These are phyloP conservation scores for Hecatera dysodea DNA, from an alignment of 2,888 invertebrate species.

Conservation along the genomic window DNA sequence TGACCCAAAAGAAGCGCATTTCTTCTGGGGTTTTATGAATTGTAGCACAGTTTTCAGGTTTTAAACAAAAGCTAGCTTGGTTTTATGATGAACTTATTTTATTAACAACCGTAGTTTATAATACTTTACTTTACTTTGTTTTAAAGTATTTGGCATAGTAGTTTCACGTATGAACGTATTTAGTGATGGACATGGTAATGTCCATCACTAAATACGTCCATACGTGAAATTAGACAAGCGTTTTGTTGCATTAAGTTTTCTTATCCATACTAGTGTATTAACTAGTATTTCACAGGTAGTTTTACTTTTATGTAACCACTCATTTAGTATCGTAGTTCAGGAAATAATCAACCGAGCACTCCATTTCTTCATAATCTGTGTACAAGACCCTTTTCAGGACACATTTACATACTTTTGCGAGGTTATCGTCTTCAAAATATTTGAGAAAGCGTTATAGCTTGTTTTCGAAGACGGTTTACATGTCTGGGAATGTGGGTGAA, in stretches of 20 bases:
- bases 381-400: constrained; percentile 36
- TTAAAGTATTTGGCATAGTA: too few relatives aligned
- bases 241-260: neutral
- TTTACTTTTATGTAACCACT: neutral
- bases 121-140: too few relatives aligned
- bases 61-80: too few relatives aligned
- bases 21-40: too few relatives aligned
- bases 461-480: constrained; percentile 56
- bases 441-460: constrained; percentile 64
- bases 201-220: too few relatives aligned
- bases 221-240: neutral
- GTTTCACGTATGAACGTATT: too few relatives aligned
- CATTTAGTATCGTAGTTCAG: neutral
- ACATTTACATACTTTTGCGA: constrained; percentile 70
- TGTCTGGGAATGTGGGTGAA: constrained; percentile 43
- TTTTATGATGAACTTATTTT: too few relatives aligned
- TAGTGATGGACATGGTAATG: too few relatives aligned
- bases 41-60: too few relatives aligned
- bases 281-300: neutral
- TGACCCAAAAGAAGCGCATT: too few relatives aligned
- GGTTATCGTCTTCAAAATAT: constrained; percentile 62
- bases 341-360: neutral
- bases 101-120: too few relatives aligned
- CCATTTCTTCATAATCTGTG: constrained; percentile 20
- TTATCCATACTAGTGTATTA: neutral